Percentiles rank a stretch among this genome's conserved stretches.
Evolutionary conservation across 2,888 invertebrate species (phyloP).

Genomic region (Andrena fulva): DNA sequence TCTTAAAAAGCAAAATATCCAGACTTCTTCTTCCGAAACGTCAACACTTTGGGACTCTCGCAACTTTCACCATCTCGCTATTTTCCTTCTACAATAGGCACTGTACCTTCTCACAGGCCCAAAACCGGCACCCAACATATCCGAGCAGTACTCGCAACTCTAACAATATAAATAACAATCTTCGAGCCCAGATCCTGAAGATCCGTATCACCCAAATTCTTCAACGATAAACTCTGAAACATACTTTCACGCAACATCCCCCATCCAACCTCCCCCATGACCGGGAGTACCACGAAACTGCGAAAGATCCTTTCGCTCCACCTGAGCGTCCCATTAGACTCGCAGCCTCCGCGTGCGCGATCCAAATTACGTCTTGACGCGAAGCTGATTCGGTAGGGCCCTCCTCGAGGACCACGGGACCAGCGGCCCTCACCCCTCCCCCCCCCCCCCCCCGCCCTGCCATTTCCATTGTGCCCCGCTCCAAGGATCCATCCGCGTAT

Average conservation of each 20-base stretch:
- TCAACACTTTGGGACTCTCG: too few relatives aligned
- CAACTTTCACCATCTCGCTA: too few relatives aligned
- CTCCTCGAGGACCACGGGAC: not conserved
- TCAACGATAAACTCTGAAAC: not conserved
- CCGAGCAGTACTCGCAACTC: too few relatives aligned
- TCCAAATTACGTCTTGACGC: slow-evolving; percentile 22
- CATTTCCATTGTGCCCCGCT: slow-evolving; percentile 38
- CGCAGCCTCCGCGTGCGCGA: not conserved
- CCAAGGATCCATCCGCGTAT: slow-evolving; percentile 58
- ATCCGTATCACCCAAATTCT: too few relatives aligned
- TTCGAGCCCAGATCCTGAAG: too few relatives aligned
- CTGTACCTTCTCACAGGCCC: too few relatives aligned
- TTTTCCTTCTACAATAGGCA: too few relatives aligned
- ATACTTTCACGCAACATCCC: not conserved
- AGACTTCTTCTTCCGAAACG: too few relatives aligned
- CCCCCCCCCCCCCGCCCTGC: too few relatives aligned
- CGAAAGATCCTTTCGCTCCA: not conserved
- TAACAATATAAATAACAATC: too few relatives aligned
- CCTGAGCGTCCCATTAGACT: not conserved
- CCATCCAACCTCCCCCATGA: not conserved
- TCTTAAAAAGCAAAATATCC: too few relatives aligned
- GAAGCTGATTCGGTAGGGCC: slow-evolving; percentile 26
- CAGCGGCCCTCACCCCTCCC: not conserved
- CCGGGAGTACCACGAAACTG: not conserved
- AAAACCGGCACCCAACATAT: too few relatives aligned